Evolutionary conservation across 2,113 vertebrate genomes (phyloP).

Genomic region (Myrmecobius fasciatus): DNA sequence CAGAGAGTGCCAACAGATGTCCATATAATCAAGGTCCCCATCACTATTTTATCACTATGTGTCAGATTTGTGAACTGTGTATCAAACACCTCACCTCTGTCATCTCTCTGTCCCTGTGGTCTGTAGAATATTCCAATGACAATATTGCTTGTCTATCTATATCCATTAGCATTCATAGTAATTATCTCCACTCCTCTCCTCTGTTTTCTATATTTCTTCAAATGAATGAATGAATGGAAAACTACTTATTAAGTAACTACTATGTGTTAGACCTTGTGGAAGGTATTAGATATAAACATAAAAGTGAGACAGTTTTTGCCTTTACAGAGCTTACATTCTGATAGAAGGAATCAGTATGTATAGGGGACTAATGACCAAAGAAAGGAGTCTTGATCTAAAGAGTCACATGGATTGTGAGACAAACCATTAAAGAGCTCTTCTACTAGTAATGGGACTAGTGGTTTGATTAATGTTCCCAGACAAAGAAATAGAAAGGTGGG

Average conservation of each 20-base stretch:
- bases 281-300: neutral
- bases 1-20: neutral
- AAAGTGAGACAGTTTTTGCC: neutral
- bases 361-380: no score
- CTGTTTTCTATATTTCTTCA: neutral
- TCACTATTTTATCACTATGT: neutral
- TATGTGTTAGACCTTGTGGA: neutral
- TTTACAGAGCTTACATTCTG: neutral
- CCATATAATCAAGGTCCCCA: neutral
- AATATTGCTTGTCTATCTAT: neutral
- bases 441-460: neutral
- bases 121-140: neutral
- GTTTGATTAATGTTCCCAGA: neutral
- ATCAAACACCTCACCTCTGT: neutral
- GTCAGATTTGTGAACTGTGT: neutral
- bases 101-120: neutral
- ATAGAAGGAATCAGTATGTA: neutral
- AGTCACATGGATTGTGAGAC: neutral
- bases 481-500: neutral
- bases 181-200: neutral
- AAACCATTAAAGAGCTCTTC: neutral
- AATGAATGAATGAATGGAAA: neutral
- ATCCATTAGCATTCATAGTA: neutral
- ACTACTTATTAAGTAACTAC: neutral
- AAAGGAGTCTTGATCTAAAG: neutral